phyloP scores from a whole-genome alignment of 1,140 invertebrate genomes.

The Aphaenogaster rudis region DNA sequence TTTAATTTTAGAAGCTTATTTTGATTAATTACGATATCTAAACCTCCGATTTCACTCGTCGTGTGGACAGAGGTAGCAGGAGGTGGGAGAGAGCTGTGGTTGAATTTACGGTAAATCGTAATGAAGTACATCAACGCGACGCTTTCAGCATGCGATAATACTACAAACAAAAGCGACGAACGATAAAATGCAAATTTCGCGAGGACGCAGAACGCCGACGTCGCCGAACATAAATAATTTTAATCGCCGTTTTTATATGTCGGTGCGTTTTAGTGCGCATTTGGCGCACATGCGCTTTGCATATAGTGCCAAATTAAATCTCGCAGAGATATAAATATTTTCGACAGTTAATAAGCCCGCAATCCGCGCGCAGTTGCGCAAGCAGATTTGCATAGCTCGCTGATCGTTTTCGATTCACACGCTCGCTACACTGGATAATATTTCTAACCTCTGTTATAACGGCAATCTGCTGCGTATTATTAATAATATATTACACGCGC shows the following conservation, averaged over 20 bases:
- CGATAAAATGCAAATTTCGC: constrained; percentile 66
- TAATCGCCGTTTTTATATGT: constrained; percentile 64
- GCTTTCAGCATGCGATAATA: constrained; percentile 57
- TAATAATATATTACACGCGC: constrained; percentile 1
- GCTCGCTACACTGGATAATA: constrained; percentile 11
- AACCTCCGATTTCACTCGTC: background rate
- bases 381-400: constrained; percentile 7
- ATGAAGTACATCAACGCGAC: constrained; percentile 49
- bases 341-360: constrained; percentile 26
- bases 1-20: constrained; percentile 13
- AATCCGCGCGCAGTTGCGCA: constrained; percentile 1
- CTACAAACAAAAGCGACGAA: constrained; percentile 52
- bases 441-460: constrained; percentile 2
- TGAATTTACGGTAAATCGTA: constrained; percentile 58
- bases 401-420: constrained; percentile 38
- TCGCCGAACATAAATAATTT: constrained; percentile 57
- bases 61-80: background rate
- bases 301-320: constrained; percentile 52
- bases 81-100: constrained; percentile 7
- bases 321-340: constrained; percentile 47
- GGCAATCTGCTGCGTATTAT: constrained; percentile 12
- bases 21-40: constrained; percentile 9
- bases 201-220: constrained; percentile 26
- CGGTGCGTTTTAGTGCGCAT: constrained; percentile 45
- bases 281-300: constrained; percentile 42